Evolutionary conservation across 2,113 vertebrate species (phyloP), one percentile per base, ranked within the genome.

Genomic region (Chauna torquata): DNA sequence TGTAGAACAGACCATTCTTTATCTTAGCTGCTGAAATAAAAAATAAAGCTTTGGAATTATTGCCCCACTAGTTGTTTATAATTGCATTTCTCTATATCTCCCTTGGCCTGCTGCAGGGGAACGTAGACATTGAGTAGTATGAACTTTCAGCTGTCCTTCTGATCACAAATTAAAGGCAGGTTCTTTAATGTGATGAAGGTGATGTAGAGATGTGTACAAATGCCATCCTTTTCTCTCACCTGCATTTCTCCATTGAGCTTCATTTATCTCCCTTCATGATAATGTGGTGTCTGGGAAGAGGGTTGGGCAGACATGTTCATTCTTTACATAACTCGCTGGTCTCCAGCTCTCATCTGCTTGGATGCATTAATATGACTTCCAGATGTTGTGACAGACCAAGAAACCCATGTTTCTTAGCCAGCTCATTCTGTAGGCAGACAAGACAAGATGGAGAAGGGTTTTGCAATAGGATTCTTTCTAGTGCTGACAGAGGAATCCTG

Each of bases 321-420:
- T 90, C 91, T 91, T 88, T 64, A 82, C n/a, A 54, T 81, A 55
- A 70, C 66, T 90, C 1, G 3, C 50, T 94, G 89, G 32, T 74
- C 75, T 95, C 55, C 13, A 4, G 64, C 71, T 94, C 77, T 82
- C 32, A 16, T 88, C 90, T 91, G 42, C 89, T 70, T 91, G 71
- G 38, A 96, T 94, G 59, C 88, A 78, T 86, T 91, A 90, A 55
- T 95, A 93, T 93, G 89, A 91, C 50, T 97, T 97, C 91, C 97
- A 97, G 93, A 96, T 96, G 96, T 94, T 95, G 86, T 5, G 4
- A 95, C 89, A 95, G 65, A 86, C 71, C 45, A 36, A 95, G 61
- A 34, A 79, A 91, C 61, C 45, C 2, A 1, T 0, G 2, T 91
- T 88, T 92, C 38, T 66, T 70, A 52, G 93, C 94, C 91, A 95